A percentile compares a stretch with the other conserved stretches of the same genome.
These are phyloP conservation scores for Gordius sp. DNA, from an alignment of 2,888 invertebrate genomes.

Conservation along the genomic window DNA sequence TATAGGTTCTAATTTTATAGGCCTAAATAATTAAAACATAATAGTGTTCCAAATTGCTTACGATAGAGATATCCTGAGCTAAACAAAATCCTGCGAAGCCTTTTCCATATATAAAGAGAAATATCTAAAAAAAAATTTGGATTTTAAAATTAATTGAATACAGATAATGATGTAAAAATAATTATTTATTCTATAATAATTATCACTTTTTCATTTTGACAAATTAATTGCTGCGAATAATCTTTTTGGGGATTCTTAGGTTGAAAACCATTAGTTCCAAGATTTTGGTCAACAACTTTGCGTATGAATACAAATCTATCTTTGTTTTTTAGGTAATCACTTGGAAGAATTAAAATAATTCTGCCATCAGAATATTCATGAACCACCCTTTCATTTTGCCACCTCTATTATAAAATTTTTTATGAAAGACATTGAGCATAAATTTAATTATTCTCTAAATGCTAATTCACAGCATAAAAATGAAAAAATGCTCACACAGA, in stretches of 20 bases:
- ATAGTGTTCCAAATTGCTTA: no score
- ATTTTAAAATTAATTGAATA: no score
- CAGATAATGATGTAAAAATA: background rate
- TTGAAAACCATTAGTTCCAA: background rate
- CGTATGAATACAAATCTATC: background rate
- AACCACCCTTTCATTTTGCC: background rate
- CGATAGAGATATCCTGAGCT: background rate
- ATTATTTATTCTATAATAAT: no score
- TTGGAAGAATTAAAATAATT: background rate
- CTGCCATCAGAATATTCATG: background rate
- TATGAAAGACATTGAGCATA: no score
- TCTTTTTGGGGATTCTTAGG: background rate
- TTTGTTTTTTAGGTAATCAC: background rate
- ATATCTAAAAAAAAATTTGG: slow-evolving; percentile 1
- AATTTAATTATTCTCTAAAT: no score
- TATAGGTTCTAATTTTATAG: no score
- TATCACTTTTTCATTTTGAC: slow-evolving; percentile 11
- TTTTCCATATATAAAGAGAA: background rate
- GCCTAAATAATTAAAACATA: no score
- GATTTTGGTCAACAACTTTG: background rate
- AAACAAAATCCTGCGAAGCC: background rate
- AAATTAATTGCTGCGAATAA: background rate
- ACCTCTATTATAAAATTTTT: background rate
- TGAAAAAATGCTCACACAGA: no score
- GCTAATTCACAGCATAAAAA: no score